Conservation (phyloP, 2,113 vertebrate genomes). For the Malaclemys terrapin region DNA sequence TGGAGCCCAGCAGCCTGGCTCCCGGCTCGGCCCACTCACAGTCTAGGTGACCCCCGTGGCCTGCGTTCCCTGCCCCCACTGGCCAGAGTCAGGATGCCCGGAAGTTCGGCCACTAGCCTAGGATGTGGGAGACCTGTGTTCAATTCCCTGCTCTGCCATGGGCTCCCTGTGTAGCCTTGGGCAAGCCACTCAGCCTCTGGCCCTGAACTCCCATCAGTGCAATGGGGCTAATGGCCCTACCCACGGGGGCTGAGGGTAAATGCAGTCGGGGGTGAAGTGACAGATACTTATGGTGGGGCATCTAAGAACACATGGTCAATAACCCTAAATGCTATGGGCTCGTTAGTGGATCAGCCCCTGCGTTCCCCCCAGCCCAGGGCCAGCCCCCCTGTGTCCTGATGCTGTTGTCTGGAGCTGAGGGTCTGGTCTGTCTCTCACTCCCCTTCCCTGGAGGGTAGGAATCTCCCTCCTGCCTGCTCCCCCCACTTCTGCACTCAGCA, state of each 20-base stretch:
- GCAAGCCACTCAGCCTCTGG: neutral
- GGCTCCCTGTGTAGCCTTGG: neutral
- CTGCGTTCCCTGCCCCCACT: neutral
- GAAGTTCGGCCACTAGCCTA: neutral
- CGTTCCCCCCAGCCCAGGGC: no score
- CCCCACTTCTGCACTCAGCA: neutral
- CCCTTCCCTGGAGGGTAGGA: neutral
- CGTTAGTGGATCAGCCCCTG: neutral
- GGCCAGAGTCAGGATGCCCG: neutral
- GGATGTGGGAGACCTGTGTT: neutral
- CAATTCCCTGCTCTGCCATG: neutral
- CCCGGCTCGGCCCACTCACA: neutral
- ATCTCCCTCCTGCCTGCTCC: neutral
- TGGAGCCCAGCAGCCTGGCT: neutral
- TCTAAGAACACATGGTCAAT: neutral
- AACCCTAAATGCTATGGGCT: neutral
- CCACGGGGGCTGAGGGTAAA: neutral
- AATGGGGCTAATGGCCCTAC: neutral
- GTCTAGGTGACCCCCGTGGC: neutral
- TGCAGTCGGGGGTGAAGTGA: neutral
- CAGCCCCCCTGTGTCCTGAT: neutral
- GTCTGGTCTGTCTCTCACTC: neutral
- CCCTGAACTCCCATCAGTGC: neutral
- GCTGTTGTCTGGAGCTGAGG: neutral
- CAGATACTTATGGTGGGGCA: neutral